Evolutionary conservation across 1,140 invertebrate genomes (phyloP).

Genomic region (Acromyrmex charruanus): DNA sequence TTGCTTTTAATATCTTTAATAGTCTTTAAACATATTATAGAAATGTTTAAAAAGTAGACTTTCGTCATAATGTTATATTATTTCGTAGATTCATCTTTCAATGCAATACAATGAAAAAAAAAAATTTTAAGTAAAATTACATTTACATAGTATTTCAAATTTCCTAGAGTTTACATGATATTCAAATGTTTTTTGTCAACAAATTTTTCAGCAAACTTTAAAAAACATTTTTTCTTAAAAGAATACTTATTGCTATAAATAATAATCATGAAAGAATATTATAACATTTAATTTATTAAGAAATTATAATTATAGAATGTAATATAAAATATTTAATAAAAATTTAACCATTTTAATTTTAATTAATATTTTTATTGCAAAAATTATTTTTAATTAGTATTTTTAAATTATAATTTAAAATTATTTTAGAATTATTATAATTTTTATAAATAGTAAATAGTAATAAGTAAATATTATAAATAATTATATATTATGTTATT

Average conservation of each 20-base stretch:
- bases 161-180: background rate
- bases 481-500: background rate
- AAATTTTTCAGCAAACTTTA: background rate
- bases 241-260: background rate
- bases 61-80: background rate
- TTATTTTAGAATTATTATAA: background rate
- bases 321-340: background rate
- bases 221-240: background rate
- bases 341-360: background rate
- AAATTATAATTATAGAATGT: background rate
- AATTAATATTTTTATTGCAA: too few relatives aligned
- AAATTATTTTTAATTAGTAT: background rate
- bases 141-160: slow-evolving; percentile 1
- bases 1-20: background rate
- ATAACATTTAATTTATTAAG: background rate
- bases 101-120: background rate
- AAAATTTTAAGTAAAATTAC: background rate
- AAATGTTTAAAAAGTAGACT: background rate
- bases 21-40: background rate
- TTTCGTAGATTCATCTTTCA: background rate
- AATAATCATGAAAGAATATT: background rate
- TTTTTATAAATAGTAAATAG: too few relatives aligned
- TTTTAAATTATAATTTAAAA: background rate
- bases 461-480: background rate
- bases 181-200: background rate